Conservation (phyloP, 2,888 invertebrate species). For the Anaspis maculata region DNA sequence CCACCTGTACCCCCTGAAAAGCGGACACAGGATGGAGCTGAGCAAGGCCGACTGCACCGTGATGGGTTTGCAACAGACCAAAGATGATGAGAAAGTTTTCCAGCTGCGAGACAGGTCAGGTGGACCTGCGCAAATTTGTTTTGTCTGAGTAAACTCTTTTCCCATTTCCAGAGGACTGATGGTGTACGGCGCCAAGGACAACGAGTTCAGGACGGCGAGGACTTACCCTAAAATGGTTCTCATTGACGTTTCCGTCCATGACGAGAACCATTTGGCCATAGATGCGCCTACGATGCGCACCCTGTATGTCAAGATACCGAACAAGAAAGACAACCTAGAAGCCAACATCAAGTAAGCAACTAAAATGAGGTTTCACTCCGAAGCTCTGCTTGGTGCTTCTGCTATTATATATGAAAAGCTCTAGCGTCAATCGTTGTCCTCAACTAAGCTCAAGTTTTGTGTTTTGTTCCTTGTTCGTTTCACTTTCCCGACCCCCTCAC, state of each 20-base stretch:
- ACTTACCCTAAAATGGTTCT: constrained; percentile 43
- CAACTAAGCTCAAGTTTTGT: no score
- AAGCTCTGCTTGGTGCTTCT: no score
- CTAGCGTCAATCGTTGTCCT: no score
- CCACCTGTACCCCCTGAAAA: constrained; percentile 38
- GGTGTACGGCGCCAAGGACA: constrained; percentile 39
- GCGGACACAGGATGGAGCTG: constrained; percentile 35
- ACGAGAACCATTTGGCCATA: constrained; percentile 38
- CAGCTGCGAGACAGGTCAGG: constrained; percentile 35
- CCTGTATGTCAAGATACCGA: constrained; percentile 40
- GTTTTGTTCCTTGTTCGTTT: no score
- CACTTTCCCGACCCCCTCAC: no score
- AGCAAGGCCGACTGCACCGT: constrained; percentile 30
- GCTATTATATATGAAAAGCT: no score
- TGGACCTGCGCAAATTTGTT: no score
- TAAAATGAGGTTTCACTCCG: no score
- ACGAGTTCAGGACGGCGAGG: constrained; percentile 40
- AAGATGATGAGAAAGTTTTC: constrained; percentile 21
- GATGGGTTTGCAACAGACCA: constrained; percentile 29
- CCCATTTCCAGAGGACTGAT: constrained; percentile 39
- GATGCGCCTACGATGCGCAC: constrained; percentile 44
- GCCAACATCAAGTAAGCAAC: constrained; percentile 20
- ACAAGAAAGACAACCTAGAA: constrained; percentile 18
- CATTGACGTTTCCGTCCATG: constrained; percentile 40
- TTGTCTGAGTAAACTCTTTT: no score